Evolutionary conservation across 2,113 vertebrate genomes (phyloP).

Genomic region (Elgaria multicarinata): DNA sequence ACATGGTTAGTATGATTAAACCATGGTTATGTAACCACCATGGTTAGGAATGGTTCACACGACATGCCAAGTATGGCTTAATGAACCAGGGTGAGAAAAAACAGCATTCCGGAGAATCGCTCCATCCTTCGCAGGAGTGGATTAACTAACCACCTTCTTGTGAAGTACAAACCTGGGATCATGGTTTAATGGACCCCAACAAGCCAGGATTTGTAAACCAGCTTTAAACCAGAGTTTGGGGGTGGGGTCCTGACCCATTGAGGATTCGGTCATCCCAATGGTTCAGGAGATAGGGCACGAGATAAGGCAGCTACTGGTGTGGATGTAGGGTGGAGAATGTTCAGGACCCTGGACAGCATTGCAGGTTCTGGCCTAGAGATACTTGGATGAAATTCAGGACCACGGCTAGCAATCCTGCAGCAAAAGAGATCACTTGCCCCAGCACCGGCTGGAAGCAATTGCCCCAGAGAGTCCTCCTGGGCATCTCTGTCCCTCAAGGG

Average conservation of each 20-base stretch:
- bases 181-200: background rate
- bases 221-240: background rate
- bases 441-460: background rate
- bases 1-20: no score
- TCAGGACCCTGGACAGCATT: background rate
- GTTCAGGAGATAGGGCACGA: background rate
- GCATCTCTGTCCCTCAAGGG: background rate
- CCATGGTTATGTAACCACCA: no score
- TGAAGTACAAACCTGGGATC: background rate
- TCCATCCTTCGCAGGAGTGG: background rate
- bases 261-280: background rate
- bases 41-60: no score
- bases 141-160: background rate
- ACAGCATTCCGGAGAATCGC: background rate
- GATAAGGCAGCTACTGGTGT: no score
- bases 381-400: background rate
- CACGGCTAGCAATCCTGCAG: background rate
- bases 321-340: background rate
- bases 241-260: background rate
- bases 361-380: background rate
- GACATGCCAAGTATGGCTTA: background rate
- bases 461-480: background rate
- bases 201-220: background rate
- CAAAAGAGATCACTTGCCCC: background rate
- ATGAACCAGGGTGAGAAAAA: background rate